These are phyloP conservation scores for Orchesella flavescens DNA, from an alignment of 2,888 invertebrate species.

Conservation along the genomic window DNA sequence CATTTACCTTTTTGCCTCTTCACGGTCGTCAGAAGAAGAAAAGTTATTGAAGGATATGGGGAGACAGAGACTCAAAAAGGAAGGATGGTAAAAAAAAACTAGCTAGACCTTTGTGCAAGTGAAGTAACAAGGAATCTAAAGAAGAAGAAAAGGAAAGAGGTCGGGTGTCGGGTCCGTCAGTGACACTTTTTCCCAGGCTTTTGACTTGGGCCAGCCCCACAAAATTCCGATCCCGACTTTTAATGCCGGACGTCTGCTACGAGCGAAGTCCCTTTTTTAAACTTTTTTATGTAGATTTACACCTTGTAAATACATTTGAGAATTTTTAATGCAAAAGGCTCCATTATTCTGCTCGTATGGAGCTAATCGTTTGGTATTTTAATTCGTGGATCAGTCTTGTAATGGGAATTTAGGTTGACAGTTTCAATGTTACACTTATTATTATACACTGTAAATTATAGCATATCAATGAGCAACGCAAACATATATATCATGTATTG, in stretches of 20 bases:
- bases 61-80: slow-evolving; percentile 23
- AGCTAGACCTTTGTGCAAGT: background rate
- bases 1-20: slow-evolving; percentile 56
- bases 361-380: slow-evolving; percentile 47
- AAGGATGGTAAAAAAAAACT: slow-evolving; percentile 32
- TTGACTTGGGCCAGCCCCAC: background rate
- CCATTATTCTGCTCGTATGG: slow-evolving; percentile 4
- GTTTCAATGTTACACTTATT: background rate
- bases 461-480: background rate
- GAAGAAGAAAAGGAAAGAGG: background rate
- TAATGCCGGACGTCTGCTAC: slow-evolving; percentile 3
- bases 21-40: slow-evolving; percentile 48
- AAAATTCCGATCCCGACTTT: background rate
- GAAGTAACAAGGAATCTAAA: slow-evolving; percentile 10
- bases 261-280: background rate
- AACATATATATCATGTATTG: background rate
- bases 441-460: background rate
- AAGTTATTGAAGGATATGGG: slow-evolving; percentile 13
- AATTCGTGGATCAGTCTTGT: slow-evolving; percentile 22
- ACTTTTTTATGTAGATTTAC: slow-evolving; percentile 35
- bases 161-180: too few species aligned
- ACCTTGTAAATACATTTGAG: background rate
- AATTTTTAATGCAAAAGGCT: background rate
- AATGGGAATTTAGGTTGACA: too few species aligned
- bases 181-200: slow-evolving; percentile 44